These are phyloP conservation scores for Protomyctophum bolini DNA, from an alignment of 2,113 vertebrate species.

Conservation along the genomic window DNA sequence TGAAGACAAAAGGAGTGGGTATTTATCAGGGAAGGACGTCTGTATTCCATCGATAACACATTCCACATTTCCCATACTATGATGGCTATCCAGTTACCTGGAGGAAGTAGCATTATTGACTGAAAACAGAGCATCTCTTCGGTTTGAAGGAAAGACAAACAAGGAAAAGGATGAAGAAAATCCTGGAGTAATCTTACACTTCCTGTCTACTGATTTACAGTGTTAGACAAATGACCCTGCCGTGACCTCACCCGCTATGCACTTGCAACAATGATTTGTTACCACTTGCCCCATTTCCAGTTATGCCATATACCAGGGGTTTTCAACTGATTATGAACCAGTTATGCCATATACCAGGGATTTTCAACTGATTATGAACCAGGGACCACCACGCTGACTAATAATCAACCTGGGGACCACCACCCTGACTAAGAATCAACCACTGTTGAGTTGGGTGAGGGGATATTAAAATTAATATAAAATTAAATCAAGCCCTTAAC, in stretches of 20 bases:
- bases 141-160: constrained; percentile 36
- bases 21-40: constrained; percentile 10
- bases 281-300: neutral
- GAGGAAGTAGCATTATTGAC: constrained; percentile 60
- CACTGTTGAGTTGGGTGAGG: too few relatives aligned
- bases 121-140: constrained; percentile 40
- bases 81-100: constrained; percentile 51
- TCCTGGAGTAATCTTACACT: constrained; percentile 46
- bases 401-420: too few relatives aligned
- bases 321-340: too few relatives aligned
- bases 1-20: neutral
- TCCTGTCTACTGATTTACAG: constrained; percentile 23
- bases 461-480: too few relatives aligned
- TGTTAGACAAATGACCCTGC: constrained; percentile 8
- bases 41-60: constrained; percentile 13
- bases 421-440: too few relatives aligned
- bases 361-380: too few relatives aligned
- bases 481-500: too few relatives aligned
- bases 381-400: too few relatives aligned
- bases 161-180: constrained; percentile 32
- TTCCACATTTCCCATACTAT: constrained; percentile 33
- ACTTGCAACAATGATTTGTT: neutral
- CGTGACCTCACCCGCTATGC: constrained; percentile 1
- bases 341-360: too few relatives aligned
- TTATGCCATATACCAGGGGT: neutral